These are phyloP conservation scores for Rhagonycha lutea DNA, from an alignment of 2,888 invertebrate species.

Conservation along the genomic window DNA sequence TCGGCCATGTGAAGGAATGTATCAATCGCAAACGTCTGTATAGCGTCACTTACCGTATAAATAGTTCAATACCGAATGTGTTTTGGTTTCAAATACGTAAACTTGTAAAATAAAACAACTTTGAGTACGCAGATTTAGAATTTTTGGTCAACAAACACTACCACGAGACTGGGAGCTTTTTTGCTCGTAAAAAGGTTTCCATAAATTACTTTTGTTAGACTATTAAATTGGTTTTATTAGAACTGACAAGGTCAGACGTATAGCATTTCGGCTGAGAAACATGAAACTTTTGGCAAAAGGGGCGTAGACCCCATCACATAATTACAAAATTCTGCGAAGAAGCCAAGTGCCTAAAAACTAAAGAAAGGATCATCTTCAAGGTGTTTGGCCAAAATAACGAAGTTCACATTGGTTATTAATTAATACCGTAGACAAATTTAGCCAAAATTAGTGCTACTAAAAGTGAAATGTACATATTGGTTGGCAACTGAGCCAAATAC, in stretches of 20 bases:
- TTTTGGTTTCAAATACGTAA: constrained; percentile 16
- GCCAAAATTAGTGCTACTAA: constrained; percentile 25
- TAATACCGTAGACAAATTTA: constrained; percentile 29
- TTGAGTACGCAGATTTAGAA: background rate
- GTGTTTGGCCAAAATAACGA: background rate
- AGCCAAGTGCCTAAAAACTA: background rate
- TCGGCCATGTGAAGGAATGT: constrained; percentile 22
- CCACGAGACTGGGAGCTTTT: background rate
- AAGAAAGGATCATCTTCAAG: background rate
- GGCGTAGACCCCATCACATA: constrained; percentile 5
- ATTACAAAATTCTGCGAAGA: constrained; percentile 18
- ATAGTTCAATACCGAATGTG: constrained; percentile 22
- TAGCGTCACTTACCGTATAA: constrained; percentile 27
- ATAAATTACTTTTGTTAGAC: background rate
- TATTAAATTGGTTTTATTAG: background rate
- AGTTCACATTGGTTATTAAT: constrained; percentile 12
- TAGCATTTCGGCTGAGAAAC: constrained; percentile 21
- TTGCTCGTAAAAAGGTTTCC: background rate
- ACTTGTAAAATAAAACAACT: constrained; percentile 4
- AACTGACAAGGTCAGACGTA: constrained; percentile 9
- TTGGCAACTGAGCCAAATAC: constrained; percentile 35
- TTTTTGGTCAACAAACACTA: background rate
- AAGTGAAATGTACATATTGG: constrained; percentile 37
- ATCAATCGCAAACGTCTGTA: constrained; percentile 11
- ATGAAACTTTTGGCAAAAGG: constrained; percentile 19